phyloP scores from a whole-genome alignment of 2,888 invertebrate species.

The Hirtodrosophila duncani region DNA sequence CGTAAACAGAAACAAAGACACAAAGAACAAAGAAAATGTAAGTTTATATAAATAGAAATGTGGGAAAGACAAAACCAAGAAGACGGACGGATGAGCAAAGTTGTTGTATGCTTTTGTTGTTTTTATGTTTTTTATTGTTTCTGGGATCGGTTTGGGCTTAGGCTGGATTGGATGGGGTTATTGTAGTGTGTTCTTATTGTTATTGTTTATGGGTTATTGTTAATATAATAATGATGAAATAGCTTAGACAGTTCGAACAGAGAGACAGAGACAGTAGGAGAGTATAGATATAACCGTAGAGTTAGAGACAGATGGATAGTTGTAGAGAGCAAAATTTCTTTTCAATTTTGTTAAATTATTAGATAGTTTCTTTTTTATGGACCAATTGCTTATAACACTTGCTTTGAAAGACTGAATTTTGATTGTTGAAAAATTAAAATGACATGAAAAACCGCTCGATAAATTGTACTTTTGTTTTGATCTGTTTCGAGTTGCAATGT shows the following conservation, averaged over 20 bases:
- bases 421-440: conserved; percentile 43
- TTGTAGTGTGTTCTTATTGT: too few relatives aligned
- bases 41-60: conserved; percentile 13
- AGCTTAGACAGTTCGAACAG: conserved; percentile 16
- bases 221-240: conserved; percentile 19
- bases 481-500: too few relatives aligned
- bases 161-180: conserved; percentile 37
- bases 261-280: conserved; percentile 13
- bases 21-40: conserved; percentile 19
- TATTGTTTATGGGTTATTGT: too few relatives aligned
- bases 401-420: conserved; percentile 26
- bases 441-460: conserved; percentile 39
- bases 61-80: conserved; percentile 13
- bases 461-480: conserved; percentile 9
- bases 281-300: conserved; percentile 12
- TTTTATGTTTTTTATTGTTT: conserved; percentile 40
- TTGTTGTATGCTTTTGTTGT: conserved; percentile 40
- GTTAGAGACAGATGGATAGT: conserved; percentile 15
- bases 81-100: conserved; percentile 54
- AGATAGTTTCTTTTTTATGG: conserved; percentile 16
- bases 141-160: conserved; percentile 40
- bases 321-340: conserved; percentile 20
- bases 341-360: conserved; percentile 49
- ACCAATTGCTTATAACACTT: background rate
- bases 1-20: conserved; percentile 27